Percentiles rank a stretch among this genome's conserved stretches.
phyloP scores from a whole-genome alignment of 2,113 vertebrate genomes.

The Phoenicopterus ruber region DNA sequence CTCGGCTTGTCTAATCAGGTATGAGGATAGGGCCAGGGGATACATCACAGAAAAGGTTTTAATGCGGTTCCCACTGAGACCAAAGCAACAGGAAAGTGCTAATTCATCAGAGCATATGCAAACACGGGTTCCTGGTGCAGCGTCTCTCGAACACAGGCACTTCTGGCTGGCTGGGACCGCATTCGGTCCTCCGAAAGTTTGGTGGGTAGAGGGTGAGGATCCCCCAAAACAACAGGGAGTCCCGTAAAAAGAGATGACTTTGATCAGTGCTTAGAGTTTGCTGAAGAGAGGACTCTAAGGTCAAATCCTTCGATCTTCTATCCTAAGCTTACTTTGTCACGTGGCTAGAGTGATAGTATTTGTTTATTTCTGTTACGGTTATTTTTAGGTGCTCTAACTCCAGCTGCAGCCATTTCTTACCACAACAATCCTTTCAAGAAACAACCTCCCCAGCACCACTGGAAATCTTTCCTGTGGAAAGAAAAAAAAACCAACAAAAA shows the following conservation, averaged over 20 bases:
- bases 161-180: not conserved
- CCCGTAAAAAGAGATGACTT: not conserved
- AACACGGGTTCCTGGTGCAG: not conserved
- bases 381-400: conserved; percentile 21
- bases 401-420: not conserved
- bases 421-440: not conserved
- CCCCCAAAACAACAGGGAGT: not conserved
- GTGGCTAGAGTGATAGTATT: not conserved
- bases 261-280: not conserved
- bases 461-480: not conserved
- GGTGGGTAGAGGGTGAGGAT: not conserved
- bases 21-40: not conserved
- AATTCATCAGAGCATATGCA: not conserved
- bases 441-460: not conserved
- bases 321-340: not conserved
- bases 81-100: not conserved
- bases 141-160: not conserved
- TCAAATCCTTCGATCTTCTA: not conserved
- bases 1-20: not conserved
- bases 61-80: not conserved
- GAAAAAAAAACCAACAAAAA: not conserved
- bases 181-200: not conserved
- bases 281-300: not conserved
- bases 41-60: not conserved
- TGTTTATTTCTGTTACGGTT: not conserved